Percentiles rank a stretch among this genome's conserved stretches.
These are phyloP conservation scores for Drosophila neutralis DNA, from an alignment of 2,888 invertebrate genomes.

Conservation along the genomic window DNA sequence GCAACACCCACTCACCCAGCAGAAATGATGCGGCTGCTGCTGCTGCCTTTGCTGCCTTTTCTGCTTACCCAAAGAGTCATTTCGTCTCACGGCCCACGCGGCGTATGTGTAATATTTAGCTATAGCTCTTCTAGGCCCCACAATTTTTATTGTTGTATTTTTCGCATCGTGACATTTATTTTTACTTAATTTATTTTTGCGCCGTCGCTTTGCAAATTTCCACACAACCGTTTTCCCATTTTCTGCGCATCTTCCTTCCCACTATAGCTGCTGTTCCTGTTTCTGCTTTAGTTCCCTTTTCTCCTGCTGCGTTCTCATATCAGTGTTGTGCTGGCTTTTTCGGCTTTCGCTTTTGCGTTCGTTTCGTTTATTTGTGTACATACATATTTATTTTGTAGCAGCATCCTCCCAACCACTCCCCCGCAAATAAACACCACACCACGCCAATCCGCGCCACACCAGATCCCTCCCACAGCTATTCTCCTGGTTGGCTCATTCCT, in stretches of 20 bases:
- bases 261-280: constrained; percentile 4
- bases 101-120: constrained; percentile 65
- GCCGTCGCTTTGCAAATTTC: constrained; percentile 72
- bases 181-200: constrained; percentile 82
- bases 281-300: constrained; percentile 3
- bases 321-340: constrained; percentile 42
- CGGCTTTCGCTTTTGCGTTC: constrained; percentile 55
- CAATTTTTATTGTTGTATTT: constrained; percentile 32
- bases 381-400: constrained; percentile 76
- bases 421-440: background rate
- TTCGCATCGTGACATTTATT: constrained; percentile 76
- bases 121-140: constrained; percentile 24
- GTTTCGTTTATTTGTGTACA: constrained; percentile 63
- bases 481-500: constrained; percentile 19
- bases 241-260: constrained; percentile 41
- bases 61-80: constrained; percentile 12
- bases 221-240: constrained; percentile 55
- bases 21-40: background rate
- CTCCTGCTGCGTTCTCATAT: constrained; percentile 8
- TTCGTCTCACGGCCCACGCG: constrained; percentile 42
- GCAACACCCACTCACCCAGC: constrained; percentile 36
- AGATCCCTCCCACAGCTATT: background rate
- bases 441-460: background rate
- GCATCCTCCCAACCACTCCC: constrained; percentile 3
- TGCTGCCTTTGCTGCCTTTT: background rate